Percentiles rank a stretch among this genome's conserved stretches.
phyloP scores from a whole-genome alignment of 1,140 invertebrate genomes.

The Eriosoma lanigerum region DNA sequence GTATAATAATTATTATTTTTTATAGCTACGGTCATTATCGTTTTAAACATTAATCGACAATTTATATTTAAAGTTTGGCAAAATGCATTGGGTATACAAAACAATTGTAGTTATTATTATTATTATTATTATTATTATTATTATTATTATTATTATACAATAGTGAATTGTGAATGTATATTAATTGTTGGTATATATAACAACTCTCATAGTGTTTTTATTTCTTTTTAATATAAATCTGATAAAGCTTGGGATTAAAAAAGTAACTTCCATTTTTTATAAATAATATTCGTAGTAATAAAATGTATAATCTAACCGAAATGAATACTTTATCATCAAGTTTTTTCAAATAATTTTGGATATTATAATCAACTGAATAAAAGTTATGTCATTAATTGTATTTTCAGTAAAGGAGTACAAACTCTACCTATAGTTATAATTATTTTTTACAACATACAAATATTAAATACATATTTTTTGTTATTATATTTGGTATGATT shows the following conservation, averaged over 20 bases:
- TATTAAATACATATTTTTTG: too few species aligned
- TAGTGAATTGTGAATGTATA: neutral
- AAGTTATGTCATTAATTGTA: conserved; percentile 3
- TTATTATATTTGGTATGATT: too few species aligned
- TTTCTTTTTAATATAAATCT: neutral
- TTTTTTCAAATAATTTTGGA: neutral
- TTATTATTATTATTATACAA: neutral
- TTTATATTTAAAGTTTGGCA: conserved; percentile 9
- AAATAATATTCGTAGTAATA: neutral
- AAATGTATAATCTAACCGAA: neutral
- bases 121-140: too few species aligned
- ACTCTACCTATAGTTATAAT: too few species aligned
- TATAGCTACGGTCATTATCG: neutral
- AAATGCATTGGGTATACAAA: neutral
- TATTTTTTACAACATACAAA: too few species aligned
- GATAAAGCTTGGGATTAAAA: neutral
- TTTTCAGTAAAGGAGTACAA: neutral
- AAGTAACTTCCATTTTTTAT: neutral
- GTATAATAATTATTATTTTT: conserved; percentile 8
- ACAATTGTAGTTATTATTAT: too few species aligned
- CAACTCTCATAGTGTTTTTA: neutral
- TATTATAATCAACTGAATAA: conserved; percentile 1
- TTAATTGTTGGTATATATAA: neutral
- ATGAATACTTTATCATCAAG: neutral
- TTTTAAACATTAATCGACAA: neutral